Evolutionary conservation across 2,888 invertebrate genomes (phyloP).

Genomic region (Caenorhabditis wallacei): DNA sequence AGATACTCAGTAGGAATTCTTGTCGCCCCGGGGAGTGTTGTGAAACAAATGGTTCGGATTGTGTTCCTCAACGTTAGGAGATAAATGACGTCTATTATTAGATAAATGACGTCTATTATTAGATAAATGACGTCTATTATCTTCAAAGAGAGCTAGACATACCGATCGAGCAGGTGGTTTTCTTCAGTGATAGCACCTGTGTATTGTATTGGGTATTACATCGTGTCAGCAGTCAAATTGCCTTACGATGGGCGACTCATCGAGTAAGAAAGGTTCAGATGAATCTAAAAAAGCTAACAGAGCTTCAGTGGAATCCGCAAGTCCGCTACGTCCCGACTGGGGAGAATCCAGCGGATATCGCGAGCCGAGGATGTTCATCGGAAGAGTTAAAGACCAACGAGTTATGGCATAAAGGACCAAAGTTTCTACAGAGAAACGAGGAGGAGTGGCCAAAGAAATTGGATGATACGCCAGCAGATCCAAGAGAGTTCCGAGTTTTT

Average conservation of each 20-base stretch:
- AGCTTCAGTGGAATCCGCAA: background rate
- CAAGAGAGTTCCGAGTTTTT: conserved; percentile 2
- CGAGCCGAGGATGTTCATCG: conserved; percentile 69
- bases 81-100: too few species aligned
- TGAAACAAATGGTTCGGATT: too few species aligned
- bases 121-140: too few species aligned
- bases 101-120: too few species aligned
- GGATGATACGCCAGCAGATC: background rate
- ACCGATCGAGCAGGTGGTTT: background rate
- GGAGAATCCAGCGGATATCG: conserved; percentile 81
- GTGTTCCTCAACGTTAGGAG: too few species aligned
- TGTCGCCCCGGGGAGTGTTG: too few species aligned
- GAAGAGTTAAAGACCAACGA: conserved; percentile 23
- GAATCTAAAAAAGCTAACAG: background rate
- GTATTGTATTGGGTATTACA: conserved; percentile 50
- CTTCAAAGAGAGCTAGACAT: conserved; percentile 15
- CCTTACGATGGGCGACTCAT: background rate
- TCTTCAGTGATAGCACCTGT: conserved; percentile 55
- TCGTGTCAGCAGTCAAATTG: background rate
- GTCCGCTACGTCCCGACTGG: conserved; percentile 71
- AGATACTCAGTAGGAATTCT: too few species aligned
- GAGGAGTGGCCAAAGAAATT: conserved; percentile 7
- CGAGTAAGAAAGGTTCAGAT: conserved; percentile 2
- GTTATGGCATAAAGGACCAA: conserved; percentile 43
- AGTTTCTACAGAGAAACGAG: background rate